These are phyloP conservation scores for Mercenaria mercenaria DNA, from an alignment of 1,140 invertebrate genomes.

Conservation along the genomic window DNA sequence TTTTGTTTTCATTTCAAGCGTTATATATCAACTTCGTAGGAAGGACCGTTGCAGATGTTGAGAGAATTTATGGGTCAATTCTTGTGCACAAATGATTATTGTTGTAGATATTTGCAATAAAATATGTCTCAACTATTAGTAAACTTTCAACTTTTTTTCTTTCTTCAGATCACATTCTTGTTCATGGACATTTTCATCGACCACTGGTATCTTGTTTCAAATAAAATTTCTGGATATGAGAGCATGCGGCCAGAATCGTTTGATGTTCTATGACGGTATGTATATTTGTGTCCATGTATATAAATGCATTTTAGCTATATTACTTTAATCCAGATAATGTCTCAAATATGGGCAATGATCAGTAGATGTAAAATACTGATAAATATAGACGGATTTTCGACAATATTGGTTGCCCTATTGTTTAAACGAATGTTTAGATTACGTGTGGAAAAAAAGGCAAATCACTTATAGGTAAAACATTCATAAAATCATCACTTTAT, in stretches of 20 bases:
- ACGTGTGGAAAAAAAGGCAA: too few relatives aligned
- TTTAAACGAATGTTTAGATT: too few relatives aligned
- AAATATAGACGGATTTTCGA: too few relatives aligned
- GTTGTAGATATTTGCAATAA: not conserved
- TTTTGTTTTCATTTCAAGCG: not conserved
- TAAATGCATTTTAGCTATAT: not conserved
- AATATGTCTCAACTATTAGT: not conserved
- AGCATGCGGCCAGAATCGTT: not conserved
- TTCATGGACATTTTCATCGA: not conserved
- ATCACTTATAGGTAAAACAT: too few relatives aligned
- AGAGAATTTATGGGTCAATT: not conserved
- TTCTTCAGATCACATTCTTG: not conserved
- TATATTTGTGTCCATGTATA: not conserved
- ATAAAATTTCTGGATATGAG: not conserved
- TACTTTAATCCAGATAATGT: not conserved
- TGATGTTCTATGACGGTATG: not conserved
- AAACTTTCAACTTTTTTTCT: not conserved
- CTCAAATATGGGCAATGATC: not conserved
- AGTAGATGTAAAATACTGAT: not conserved
- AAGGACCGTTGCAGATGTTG: not conserved
- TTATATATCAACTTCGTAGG: not conserved
- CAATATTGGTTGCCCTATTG: too few relatives aligned
- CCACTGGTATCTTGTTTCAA: not conserved
- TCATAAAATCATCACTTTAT: too few relatives aligned
- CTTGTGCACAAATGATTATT: not conserved